phyloP scores from a whole-genome alignment of 2,113 vertebrate species.

The Uria aalge region DNA sequence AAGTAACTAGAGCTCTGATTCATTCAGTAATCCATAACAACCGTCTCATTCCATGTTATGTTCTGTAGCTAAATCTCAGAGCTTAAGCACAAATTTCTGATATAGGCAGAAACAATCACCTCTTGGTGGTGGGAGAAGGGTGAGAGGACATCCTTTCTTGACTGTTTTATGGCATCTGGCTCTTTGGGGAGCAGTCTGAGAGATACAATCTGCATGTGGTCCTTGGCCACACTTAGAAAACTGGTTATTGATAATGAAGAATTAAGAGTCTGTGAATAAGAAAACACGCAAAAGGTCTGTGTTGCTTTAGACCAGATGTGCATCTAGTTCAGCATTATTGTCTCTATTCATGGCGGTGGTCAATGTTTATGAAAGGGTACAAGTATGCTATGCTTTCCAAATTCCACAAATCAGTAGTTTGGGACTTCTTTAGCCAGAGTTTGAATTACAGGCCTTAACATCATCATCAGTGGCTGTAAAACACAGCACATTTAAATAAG shows the following conservation, averaged over 20 bases:
- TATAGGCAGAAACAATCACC: not conserved
- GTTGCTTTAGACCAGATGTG: not conserved
- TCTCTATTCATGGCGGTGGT: fast-evolving
- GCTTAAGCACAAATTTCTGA: not conserved
- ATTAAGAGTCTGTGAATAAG: not conserved
- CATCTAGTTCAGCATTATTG: not conserved
- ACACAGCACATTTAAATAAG: not conserved
- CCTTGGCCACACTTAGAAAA: not conserved
- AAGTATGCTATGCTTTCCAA: not conserved
- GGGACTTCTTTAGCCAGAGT: not conserved
- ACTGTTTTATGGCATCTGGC: not conserved
- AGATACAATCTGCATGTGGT: not conserved
- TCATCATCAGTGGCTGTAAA: not conserved
- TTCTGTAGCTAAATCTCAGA: not conserved
- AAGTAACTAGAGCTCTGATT: not conserved
- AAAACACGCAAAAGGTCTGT: not conserved
- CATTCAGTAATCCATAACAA: not conserved
- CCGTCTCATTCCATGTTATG: not conserved
- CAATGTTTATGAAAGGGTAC: not conserved
- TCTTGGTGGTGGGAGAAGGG: not conserved
- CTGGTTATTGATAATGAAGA: not conserved
- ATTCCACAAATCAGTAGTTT: not conserved
- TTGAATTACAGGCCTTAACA: not conserved
- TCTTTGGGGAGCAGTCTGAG: not conserved
- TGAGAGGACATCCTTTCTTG: not conserved